Conservation (phyloP, 2,797 vertebrate species). For the Valencia hispanica region DNA sequence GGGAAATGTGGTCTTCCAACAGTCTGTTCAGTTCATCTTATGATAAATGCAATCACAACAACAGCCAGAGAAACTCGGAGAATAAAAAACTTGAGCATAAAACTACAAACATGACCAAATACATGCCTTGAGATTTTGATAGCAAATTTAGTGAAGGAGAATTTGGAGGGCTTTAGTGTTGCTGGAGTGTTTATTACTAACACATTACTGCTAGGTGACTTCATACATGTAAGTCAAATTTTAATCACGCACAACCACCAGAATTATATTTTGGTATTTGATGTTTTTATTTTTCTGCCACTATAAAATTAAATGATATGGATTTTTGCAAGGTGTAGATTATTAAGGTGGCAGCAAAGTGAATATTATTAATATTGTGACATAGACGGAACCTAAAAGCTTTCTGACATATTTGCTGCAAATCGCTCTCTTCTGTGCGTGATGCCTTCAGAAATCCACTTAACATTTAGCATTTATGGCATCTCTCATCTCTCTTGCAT, state of each 20-base stretch:
- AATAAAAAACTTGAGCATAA: neutral
- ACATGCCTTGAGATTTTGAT: no score
- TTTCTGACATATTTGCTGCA: conserved; percentile 1
- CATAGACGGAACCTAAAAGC: conserved; percentile 14
- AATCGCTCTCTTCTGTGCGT: conserved; percentile 5
- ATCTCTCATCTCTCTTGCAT: conserved; percentile 30
- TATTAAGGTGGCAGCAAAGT: neutral
- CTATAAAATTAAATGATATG: neutral
- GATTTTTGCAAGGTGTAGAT: neutral
- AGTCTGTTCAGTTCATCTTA: no score
- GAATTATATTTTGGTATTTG: neutral
- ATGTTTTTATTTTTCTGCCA: no score
- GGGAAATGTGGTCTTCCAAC: no score
- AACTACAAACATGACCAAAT: neutral
- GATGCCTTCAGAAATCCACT: neutral
- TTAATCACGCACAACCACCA: neutral
- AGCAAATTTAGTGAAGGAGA: neutral
- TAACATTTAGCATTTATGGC: conserved; percentile 29
- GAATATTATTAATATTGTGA: conserved; percentile 11
- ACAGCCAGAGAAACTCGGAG: neutral
- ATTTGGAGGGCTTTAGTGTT: neutral
- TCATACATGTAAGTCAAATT: neutral
- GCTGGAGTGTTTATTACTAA: neutral
- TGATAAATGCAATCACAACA: no score
- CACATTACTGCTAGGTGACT: neutral